phyloP scores from a whole-genome alignment of 2,113 vertebrate species.

The Elanoides forficatus region DNA sequence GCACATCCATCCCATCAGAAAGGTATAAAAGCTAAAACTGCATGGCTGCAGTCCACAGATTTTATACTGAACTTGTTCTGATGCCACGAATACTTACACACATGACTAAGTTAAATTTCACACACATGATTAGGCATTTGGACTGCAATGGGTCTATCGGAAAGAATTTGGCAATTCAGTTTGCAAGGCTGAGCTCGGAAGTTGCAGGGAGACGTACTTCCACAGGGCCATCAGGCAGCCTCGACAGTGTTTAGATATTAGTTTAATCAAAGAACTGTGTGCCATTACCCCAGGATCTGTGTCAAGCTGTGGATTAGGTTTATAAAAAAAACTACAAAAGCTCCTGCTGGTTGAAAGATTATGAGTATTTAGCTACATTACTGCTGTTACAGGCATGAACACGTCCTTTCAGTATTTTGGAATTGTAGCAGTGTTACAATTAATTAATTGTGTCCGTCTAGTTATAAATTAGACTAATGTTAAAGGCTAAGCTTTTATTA shows the following conservation, averaged over 20 bases:
- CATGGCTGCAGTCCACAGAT: not conserved
- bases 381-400: constrained; percentile 64
- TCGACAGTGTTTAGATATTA: constrained; percentile 56
- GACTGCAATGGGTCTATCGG: not conserved
- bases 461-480: constrained; percentile 50
- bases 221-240: constrained; percentile 11
- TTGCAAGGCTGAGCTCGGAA: not conserved
- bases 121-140: not conserved
- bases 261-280: constrained; percentile 73
- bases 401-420: constrained; percentile 54
- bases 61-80: not conserved
- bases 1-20: not conserved
- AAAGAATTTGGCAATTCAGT: not conserved
- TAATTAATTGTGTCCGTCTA: constrained; percentile 69
- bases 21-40: not conserved
- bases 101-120: not conserved
- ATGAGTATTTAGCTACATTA: constrained; percentile 70
- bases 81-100: not conserved
- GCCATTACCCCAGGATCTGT: constrained; percentile 67
- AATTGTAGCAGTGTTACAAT: constrained; percentile 58
- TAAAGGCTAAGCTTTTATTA: constrained; percentile 52
- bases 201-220: constrained; percentile 22
- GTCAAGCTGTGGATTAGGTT: constrained; percentile 76
- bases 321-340: constrained; percentile 62
- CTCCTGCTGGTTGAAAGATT: constrained; percentile 71